Percentiles rank a stretch among this genome's conserved stretches.
phyloP scores from a whole-genome alignment of 2,113 vertebrate species.

The Xiphorhynchus elegans region DNA sequence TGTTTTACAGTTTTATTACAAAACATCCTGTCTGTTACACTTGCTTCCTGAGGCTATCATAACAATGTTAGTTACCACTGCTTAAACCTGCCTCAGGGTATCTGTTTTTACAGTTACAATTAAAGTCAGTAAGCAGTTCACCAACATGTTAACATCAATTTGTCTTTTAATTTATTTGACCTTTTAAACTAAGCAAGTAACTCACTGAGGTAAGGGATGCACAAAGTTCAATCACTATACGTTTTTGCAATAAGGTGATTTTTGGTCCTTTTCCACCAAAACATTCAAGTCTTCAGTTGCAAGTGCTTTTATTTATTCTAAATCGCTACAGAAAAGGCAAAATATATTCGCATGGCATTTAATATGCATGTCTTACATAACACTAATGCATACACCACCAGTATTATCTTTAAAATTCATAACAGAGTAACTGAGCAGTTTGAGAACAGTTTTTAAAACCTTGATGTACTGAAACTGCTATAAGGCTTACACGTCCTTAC shows the following conservation, averaged over 20 bases:
- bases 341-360: neutral
- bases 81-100: slow-evolving; percentile 68
- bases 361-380: neutral
- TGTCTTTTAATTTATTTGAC: slow-evolving; percentile 80
- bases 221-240: neutral
- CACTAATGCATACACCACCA: neutral
- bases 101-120: slow-evolving; percentile 78
- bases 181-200: slow-evolving; percentile 73
- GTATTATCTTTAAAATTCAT: neutral
- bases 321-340: slow-evolving; percentile 51
- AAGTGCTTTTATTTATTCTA: slow-evolving; percentile 58
- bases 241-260: neutral
- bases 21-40: slow-evolving; percentile 76
- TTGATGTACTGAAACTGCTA: neutral
- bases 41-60: slow-evolving; percentile 77
- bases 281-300: slow-evolving; percentile 7
- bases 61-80: slow-evolving; percentile 72
- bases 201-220: slow-evolving; percentile 48
- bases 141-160: slow-evolving; percentile 76
- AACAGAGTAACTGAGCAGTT: neutral
- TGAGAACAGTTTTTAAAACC: neutral
- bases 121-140: slow-evolving; percentile 72
- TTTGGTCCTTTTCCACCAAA: slow-evolving; percentile 50
- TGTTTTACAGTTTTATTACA: slow-evolving; percentile 82
- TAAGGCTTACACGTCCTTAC: neutral